These are phyloP conservation scores for Drosophila sucinea DNA, from an alignment of 1,140 invertebrate genomes.

Conservation along the genomic window DNA sequence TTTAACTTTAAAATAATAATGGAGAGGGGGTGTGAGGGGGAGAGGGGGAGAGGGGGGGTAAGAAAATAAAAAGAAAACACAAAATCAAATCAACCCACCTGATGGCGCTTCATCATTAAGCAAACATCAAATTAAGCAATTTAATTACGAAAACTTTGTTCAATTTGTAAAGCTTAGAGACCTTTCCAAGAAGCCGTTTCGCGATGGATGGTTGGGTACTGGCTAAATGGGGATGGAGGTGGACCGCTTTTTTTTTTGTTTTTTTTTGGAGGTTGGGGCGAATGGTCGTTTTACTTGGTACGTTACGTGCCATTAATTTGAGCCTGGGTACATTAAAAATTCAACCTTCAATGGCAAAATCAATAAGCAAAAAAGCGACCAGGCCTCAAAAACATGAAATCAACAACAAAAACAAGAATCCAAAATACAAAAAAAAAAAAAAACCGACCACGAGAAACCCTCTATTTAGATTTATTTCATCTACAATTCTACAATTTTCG, in stretches of 20 bases:
- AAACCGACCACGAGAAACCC: no score
- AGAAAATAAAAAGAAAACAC: not conserved
- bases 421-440: no score
- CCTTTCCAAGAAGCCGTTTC: not conserved
- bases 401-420: no score
- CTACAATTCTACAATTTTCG: no score
- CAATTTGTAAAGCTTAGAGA: slow-evolving; percentile 11
- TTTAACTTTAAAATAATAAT: not conserved
- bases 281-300: not conserved
- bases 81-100: slow-evolving; percentile 2
- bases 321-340: slow-evolving; percentile 54
- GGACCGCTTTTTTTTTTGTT: no score
- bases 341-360: slow-evolving; percentile 70
- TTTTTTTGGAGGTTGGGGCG: not conserved
- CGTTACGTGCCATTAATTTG: slow-evolving; percentile 45
- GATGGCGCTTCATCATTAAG: slow-evolving; percentile 9
- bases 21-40: no score
- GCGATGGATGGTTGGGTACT: no score
- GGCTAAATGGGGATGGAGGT: no score
- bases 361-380: slow-evolving; percentile 62
- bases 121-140: slow-evolving; percentile 14
- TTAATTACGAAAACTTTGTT: slow-evolving; percentile 10
- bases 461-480: no score
- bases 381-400: slow-evolving; percentile 19
- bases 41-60: no score